phyloP scores from a whole-genome alignment of 2,113 vertebrate species.

The Siniperca knerii region DNA sequence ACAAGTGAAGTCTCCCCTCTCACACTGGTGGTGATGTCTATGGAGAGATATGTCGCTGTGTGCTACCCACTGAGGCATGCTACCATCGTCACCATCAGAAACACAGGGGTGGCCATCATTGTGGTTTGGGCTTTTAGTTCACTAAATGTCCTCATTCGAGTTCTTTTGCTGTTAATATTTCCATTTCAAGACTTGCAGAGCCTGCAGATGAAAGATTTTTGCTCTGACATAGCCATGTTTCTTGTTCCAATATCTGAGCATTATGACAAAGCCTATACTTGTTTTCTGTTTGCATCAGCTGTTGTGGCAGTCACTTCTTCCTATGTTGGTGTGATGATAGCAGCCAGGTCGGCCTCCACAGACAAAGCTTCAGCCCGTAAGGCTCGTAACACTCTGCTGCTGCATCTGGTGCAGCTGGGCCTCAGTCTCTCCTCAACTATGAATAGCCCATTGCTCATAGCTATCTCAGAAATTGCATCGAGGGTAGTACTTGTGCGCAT shows the following conservation, averaged over 20 bases:
- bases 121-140: slow-evolving; percentile 62
- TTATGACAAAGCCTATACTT: slow-evolving; percentile 49
- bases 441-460: slow-evolving; percentile 26
- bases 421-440: slow-evolving; percentile 67
- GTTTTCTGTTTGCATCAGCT: slow-evolving; percentile 65
- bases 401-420: slow-evolving; percentile 73
- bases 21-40: slow-evolving; percentile 75
- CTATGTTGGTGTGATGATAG: slow-evolving; percentile 70
- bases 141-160: background rate
- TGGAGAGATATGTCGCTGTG: slow-evolving; percentile 80
- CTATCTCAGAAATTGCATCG: accelerated
- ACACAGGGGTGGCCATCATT: slow-evolving; percentile 49
- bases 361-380: slow-evolving; percentile 63
- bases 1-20: slow-evolving; percentile 57
- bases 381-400: slow-evolving; percentile 69
- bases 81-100: slow-evolving; percentile 67
- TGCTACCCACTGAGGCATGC: slow-evolving; percentile 75
- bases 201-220: slow-evolving; percentile 41
- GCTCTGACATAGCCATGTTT: background rate
- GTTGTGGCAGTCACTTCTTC: slow-evolving; percentile 45
- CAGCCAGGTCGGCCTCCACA: slow-evolving; percentile 71
- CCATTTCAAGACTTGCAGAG: background rate
- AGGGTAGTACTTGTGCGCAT: background rate
- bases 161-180: slow-evolving; percentile 21
- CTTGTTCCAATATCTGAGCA: background rate